Base-by-base conservation (phyloP, 2,888 invertebrate genomes). In the Nymphalis c-album region DNA sequence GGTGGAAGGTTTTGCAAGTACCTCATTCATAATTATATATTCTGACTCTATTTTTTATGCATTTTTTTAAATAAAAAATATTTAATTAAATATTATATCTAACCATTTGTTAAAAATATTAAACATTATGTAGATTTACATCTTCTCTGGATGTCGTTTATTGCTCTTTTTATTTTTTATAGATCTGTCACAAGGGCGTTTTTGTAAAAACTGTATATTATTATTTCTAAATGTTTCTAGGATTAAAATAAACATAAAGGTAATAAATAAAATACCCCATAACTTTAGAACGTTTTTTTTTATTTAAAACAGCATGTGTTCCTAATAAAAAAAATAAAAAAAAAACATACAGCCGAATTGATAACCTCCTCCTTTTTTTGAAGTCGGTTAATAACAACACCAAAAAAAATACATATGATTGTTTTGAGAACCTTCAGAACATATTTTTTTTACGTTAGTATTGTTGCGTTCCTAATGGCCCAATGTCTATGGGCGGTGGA, bases 201-300 rank as follows among this genome's bases (percentile, higher is more conserved):
- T 31, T 59, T 67, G 63, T 63, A 67, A 51, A 62, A 67, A 67
- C 45, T 63, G 63, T 67, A 63, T 63, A 63, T 64, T 59, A 67
- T 63, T 51, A 62, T 67, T 46, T 51, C 45, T 20, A 58, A 51
- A 59, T 51, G 46, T 51, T 67, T 51, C 58, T 58, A 67, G 62
- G 17, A 31, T 45, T 59, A 26, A 63, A 67, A 67, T 67, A 67
- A 62, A 60, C 20, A 45, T 60, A 40, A 31, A 31, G 26, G 6
- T 6, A 31, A 58, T 35, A 48, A 64, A 50, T 55, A 55, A 55
- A 55, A 55, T 55, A 55, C 53, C 26, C 22, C 5, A 55, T 31
- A 55, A 31, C 17, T 55, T 31, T 31, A 26, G 2, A 55, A 55
- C 22, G 31, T 7, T 26, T 13, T 55, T 13, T 55, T 55, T 55